Base-by-base conservation (phyloP, 2,888 invertebrate species). In the Yponomeuta plumbellus region DNA sequence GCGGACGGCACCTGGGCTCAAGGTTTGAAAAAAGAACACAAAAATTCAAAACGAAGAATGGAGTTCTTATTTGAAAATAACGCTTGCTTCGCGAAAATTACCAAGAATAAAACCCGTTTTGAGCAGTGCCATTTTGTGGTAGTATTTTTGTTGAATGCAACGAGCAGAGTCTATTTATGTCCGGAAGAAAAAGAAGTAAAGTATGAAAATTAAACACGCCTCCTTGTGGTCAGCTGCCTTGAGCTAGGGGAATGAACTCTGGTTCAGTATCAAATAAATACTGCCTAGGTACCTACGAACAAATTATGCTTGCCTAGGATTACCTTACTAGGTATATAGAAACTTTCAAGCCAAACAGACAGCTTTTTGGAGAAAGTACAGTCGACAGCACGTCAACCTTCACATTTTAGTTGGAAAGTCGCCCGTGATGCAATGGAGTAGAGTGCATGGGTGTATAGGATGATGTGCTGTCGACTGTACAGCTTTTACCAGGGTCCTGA, bases 131-230 rank as follows among this genome's bases (percentile, higher is more conserved):
- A 64, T 64, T 64, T 22, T 40, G 21, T 44, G 21, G 40, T 64
- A 39, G 44, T 61, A 79, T 81, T 78, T 79, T 75, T 73, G 75
- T 74, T 70, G 71, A 71, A 74, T 71, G 76, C 72, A 73, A 69
- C 70, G 74, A 68, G 17, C 44, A 3, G 44, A 75, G 44, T 44
- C 63, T 40, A 64, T 64, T 64, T 64, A 40, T n/a, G 63, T 64
- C 17, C 63, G 39, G 44, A 62, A 62, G 20, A 64, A 64, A 44
- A 64, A 44, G 23, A 40, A 40, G 22, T n/a, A 1, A 22, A 34
- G 26, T 61, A 34, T 23, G 34, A 40, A 63, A 40, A 40, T 40
- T 63, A 40, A 63, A 40, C 40, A 26, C 44, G 20, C n/a, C 40
- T 22, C 44, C 63, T 44, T 63, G 63, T 44, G 44, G 63, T 44